Evolutionary conservation across 2,113 vertebrate species (phyloP).

Genomic region (Ailuropoda melanoleuca): DNA sequence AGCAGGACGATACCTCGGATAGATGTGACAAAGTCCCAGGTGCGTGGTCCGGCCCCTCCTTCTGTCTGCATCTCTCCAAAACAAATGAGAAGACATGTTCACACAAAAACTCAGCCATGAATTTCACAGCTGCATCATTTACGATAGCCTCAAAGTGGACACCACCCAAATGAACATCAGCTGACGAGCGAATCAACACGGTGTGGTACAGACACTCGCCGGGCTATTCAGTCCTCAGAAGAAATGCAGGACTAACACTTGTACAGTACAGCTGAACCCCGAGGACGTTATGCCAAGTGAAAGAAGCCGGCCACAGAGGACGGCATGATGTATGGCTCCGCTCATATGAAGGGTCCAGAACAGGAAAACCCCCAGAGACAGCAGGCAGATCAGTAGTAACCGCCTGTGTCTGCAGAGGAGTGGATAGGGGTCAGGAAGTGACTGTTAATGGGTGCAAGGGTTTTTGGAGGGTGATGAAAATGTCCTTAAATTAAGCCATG

Average conservation of each 20-base stretch:
- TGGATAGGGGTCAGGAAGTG: neutral
- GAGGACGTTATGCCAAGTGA: neutral
- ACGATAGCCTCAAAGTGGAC: neutral
- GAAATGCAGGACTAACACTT: neutral
- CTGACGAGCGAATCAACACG: neutral
- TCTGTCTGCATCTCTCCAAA: neutral
- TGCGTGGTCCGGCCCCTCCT: neutral
- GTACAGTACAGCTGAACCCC: neutral
- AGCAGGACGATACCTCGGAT: neutral
- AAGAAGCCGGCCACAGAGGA: neutral
- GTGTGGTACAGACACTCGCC: neutral
- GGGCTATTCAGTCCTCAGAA: neutral
- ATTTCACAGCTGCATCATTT: neutral
- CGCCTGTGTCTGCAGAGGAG: neutral
- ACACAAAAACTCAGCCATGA: neutral
- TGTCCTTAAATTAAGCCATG: neutral
- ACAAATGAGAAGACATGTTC: neutral
- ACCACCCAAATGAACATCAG: neutral
- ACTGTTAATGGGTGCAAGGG: neutral
- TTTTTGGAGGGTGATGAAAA: neutral
- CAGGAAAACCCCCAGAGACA: neutral
- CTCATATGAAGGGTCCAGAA: neutral
- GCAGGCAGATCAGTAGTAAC: neutral
- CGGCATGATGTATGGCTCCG: fast-evolving
- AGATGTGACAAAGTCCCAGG: neutral